Base-by-base conservation (phyloP, 1,140 invertebrate genomes). In the Drosophila funebris region DNA sequence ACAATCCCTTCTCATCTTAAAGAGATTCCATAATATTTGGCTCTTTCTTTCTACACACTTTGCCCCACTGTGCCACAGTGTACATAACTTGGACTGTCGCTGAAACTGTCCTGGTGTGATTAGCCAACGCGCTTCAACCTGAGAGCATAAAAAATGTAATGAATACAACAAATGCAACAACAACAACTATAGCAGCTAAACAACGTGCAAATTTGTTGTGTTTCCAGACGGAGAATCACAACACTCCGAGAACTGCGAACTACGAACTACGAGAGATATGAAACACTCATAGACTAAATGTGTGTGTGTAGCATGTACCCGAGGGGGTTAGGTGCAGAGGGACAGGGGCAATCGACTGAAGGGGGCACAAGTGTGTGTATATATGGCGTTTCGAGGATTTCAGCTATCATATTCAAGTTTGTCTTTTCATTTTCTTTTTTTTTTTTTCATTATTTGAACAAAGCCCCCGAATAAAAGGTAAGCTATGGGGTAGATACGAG, bases 91-190 rank as follows among this genome's bases (percentile, higher is more conserved):
- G n/a, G 22, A 20, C 43, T 58, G 6, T 39, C 16, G 29, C 9
- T 41, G 13, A 11, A 31, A 36, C 24, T 60, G 18, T 24, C 16
- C 41, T 66, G 69, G 73, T 76, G 73, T 76, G 73, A 76, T 76
- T 76, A 76, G 73, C 70, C 57, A 61, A 63, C 48, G 48, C 63
- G 70, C 57, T 69, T 79, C 39, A 70, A 43, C 33, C 66, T 58
- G 50, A 80, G 37, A 66, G 53, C 36, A 73, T 57, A 33, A 62
- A 63, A 64, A 68, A 64, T 6, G 27, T 63, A 74, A 77, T 70
- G 58, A 74, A 70, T 37, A 61, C 44, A 61, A 61, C 44, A 61
- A 50, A 7, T 48, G 20, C 56, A 44, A 56, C 53, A 39, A 29
- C 39, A 8, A 46, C 41, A 18, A 33, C 27, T 16, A 11, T 8